Evolutionary conservation across 92 coral and sea anemone species (phyloP).

Genomic region (Diadumene lineata): DNA sequence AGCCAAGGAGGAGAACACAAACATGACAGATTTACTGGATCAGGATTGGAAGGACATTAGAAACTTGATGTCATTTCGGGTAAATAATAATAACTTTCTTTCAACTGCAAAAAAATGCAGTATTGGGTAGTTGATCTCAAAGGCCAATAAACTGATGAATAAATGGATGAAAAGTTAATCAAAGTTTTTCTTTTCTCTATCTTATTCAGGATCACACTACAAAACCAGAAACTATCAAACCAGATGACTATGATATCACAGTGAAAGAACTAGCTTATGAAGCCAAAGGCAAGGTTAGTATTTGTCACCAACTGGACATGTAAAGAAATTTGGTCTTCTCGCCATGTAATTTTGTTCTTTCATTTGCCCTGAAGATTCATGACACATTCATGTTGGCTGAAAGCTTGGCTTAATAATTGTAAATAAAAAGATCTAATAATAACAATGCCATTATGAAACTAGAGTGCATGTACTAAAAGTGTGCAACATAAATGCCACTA

Average conservation of each 20-base stretch:
- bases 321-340: no score
- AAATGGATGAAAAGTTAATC: not conserved
- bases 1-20: slow-evolving; percentile 79
- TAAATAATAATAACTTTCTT: not conserved
- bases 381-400: no score
- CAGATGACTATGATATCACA: slow-evolving; percentile 80
- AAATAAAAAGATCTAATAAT: no score
- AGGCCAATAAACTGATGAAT: not conserved
- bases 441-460: no score
- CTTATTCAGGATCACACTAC: slow-evolving; percentile 31
- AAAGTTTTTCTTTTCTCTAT: no score
- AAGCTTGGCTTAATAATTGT: no score
- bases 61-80: slow-evolving; percentile 30
- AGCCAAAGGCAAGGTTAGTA: slow-evolving; percentile 78
- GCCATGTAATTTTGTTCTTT: no score
- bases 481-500: no score
- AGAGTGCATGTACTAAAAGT: no score
- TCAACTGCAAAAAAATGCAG: not conserved
- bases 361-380: no score
- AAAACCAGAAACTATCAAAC: slow-evolving; percentile 27
- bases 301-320: no score
- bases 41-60: slow-evolving; percentile 68
- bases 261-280: slow-evolving; percentile 93
- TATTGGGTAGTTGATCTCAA: not conserved
- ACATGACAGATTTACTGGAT: slow-evolving; percentile 78